Evolutionary conservation across 2,888 invertebrate species (phyloP).

Genomic region (Tyria jacobaeae): DNA sequence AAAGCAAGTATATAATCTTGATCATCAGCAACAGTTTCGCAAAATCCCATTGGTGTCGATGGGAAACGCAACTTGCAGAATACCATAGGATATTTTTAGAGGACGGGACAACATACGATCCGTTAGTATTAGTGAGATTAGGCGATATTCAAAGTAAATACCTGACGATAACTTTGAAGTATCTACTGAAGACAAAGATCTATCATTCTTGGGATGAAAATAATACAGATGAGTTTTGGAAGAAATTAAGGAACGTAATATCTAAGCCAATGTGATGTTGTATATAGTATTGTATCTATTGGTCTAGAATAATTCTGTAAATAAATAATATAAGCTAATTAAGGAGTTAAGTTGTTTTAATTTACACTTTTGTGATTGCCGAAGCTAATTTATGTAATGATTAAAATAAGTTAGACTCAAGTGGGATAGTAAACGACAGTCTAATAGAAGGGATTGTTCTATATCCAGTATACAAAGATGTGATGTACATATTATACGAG

Average conservation of each 20-base stretch:
- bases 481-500: too few relatives aligned
- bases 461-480: too few relatives aligned
- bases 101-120: slow-evolving; percentile 85
- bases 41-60: slow-evolving; percentile 90
- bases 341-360: not conserved
- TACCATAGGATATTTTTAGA: slow-evolving; percentile 88
- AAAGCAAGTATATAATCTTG: slow-evolving; percentile 88
- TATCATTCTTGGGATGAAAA: slow-evolving; percentile 88
- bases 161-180: slow-evolving; percentile 87
- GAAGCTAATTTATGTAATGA: not conserved
- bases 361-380: not conserved
- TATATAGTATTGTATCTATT: not conserved
- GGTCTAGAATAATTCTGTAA: not conserved
- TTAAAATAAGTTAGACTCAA: not conserved
- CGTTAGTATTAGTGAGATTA: slow-evolving; percentile 88
- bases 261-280: slow-evolving; percentile 33
- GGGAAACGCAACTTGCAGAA: slow-evolving; percentile 90
- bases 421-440: too few relatives aligned
- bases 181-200: slow-evolving; percentile 88
- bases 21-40: slow-evolving; percentile 90
- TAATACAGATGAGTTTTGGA: slow-evolving; percentile 76
- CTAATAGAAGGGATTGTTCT: too few relatives aligned
- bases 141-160: slow-evolving; percentile 86
- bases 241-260: slow-evolving; percentile 71
- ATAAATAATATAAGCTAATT: not conserved